Percentiles rank a stretch among this genome's conserved stretches.
These are phyloP conservation scores for Drosophila leontia DNA, from an alignment of 1,140 invertebrate species.

Conservation along the genomic window DNA sequence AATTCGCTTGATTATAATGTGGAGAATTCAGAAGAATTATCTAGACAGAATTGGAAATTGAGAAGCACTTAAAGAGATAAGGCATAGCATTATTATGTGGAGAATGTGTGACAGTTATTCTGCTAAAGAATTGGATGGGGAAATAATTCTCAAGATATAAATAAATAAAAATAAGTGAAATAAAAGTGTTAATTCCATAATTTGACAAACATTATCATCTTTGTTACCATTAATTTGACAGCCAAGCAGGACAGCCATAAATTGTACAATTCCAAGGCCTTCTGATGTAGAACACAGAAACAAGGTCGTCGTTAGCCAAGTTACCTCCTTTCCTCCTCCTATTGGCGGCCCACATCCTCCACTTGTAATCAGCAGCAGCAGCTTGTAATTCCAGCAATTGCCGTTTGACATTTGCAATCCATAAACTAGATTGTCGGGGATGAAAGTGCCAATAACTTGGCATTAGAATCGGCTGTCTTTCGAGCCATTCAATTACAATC, in stretches of 20 bases:
- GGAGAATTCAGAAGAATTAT: conserved; percentile 14
- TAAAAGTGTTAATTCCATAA: neutral
- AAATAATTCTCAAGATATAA: neutral
- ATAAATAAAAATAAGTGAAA: neutral
- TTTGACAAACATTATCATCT: neutral
- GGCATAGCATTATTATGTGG: neutral
- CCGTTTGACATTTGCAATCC: conserved; percentile 28
- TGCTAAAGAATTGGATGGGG: neutral
- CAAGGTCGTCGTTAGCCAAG: conserved; percentile 6
- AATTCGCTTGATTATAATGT: conserved; percentile 26
- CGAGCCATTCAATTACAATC: conserved; percentile 58
- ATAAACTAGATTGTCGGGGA: conserved; percentile 31
- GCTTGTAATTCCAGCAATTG: conserved; percentile 23
- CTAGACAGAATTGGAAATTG: conserved; percentile 28
- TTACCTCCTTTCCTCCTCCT: conserved; percentile 8
- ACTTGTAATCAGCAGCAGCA: conserved; percentile 18
- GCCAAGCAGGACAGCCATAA: neutral
- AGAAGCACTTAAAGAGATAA: conserved; percentile 25
- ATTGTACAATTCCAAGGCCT: conserved; percentile 2
- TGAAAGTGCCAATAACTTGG: conserved; percentile 60
- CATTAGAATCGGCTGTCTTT: conserved; percentile 47
- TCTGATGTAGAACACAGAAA: conserved; percentile 7
- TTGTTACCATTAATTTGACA: neutral
- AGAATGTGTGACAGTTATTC: conserved; percentile 11
- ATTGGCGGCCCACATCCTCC: conserved; percentile 1